A percentile compares a stretch with the other conserved stretches of the same genome.
Conservation (phyloP, 1,140 invertebrate species). For the Fopius arisanus region DNA sequence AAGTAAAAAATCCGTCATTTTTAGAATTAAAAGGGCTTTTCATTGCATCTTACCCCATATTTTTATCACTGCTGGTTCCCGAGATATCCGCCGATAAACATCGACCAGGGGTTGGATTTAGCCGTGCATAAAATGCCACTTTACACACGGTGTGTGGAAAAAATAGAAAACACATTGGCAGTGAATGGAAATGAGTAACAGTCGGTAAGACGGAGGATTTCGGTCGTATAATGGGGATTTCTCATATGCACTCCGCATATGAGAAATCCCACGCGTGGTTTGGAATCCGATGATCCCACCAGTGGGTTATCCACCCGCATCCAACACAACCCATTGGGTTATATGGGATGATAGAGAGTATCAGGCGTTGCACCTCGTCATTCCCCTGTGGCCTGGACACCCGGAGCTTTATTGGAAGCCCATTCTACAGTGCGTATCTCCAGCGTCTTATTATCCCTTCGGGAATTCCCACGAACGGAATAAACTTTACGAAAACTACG, state of each 20-base stretch:
- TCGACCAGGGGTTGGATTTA: too few species aligned
- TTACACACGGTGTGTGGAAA: too few species aligned
- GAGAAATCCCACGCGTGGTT: background rate
- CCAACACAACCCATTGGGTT: background rate
- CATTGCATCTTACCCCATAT: too few species aligned
- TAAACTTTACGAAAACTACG: too few species aligned
- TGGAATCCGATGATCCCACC: background rate
- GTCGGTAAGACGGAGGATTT: background rate
- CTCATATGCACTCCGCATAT: background rate
- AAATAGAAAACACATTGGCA: background rate
- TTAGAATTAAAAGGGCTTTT: too few species aligned
- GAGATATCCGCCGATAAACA: too few species aligned
- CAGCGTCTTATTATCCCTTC: background rate
- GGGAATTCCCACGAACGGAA: background rate
- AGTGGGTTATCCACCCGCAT: background rate
- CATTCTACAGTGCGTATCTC: background rate
- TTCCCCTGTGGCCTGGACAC: background rate
- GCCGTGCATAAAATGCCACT: too few species aligned
- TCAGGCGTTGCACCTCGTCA: background rate
- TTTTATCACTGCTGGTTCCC: too few species aligned
- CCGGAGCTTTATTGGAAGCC: background rate
- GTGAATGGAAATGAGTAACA: background rate
- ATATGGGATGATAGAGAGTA: background rate
- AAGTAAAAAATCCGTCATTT: too few species aligned
- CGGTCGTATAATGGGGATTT: background rate